Base-by-base conservation (phyloP, 92 coral and sea anemone genomes). In the Pocillopora meandrina region DNA sequence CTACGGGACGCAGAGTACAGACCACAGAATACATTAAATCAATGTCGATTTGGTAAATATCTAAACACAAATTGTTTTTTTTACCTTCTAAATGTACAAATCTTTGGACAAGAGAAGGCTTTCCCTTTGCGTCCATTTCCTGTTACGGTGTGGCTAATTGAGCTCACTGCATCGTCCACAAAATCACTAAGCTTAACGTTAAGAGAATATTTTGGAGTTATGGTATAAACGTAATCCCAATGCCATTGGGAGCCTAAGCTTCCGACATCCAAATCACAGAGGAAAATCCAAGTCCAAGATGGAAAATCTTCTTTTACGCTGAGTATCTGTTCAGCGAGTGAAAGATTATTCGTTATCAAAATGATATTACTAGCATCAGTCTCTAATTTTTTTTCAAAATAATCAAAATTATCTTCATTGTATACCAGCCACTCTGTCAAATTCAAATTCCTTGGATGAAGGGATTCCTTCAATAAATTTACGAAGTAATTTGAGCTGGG, bases 131-230 rank as follows among this genome's bases (percentile, higher is more conserved):
- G 21, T 56, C 65, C 74, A 3, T 26, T 19, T 10, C 60, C 65
- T 42, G 52, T 42, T 21, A 83, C 76, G 20, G 89, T 75, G 1
- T 26, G 80, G 15, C 83, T 65, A 52, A 83, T 74, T 64, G 80
- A 73, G 19, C 63, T 33, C 59, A 90, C 81, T 5, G 95, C 89
- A 60, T 94, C 98, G 52, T 76, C 74, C 61, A 90, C 76, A 20
- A 85, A 77, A 17, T 81, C 90, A 72, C 68, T 84, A 57, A 49
- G 17, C 1, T 84, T 62, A 74, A 84, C 72, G 55, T 70, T 81
- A 7, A 62, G 75, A 35, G 34, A 42, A 15, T 5, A 71, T 74
- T 56, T 72, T 64, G 98, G 95, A 31, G 85, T 77, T 15, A 92
- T 65, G 34, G 89, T 64, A 64, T 80, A 65, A 16, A 84, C 49